Percentiles rank a stretch among this genome's conserved stretches.
Conservation (phyloP, 1,140 invertebrate species). For the Pseudoatta argentina region DNA sequence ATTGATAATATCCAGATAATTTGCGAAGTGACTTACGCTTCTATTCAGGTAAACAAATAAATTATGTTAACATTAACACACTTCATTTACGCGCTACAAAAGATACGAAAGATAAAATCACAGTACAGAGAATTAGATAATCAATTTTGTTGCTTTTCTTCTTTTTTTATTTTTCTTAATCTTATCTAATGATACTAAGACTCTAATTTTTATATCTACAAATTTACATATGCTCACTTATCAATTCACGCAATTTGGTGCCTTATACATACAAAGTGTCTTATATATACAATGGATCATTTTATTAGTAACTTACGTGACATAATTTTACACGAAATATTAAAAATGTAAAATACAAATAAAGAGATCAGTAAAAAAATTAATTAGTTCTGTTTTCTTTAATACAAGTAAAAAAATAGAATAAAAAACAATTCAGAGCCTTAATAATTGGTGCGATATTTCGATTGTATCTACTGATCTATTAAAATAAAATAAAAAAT, state of each 20-base stretch:
- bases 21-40: background rate
- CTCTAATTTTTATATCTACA: background rate
- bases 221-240: background rate
- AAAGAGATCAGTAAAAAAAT: no score
- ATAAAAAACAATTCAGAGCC: no score
- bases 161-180: background rate
- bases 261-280: background rate
- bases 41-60: background rate
- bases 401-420: no score
- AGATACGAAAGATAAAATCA: background rate
- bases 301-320: background rate
- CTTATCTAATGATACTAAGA: background rate
- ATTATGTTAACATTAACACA: background rate
- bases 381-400: no score
- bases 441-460: no score
- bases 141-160: background rate
- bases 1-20: conserved; percentile 46
- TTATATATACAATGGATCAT: background rate
- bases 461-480: no score
- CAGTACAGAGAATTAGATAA: background rate
- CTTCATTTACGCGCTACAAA: background rate
- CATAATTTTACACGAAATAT: background rate
- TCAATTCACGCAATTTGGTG: background rate
- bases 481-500: no score
- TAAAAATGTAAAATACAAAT: background rate